Conservation (phyloP, 2,113 vertebrate species). For the human (Homo sapiens) region GRCh38 chr15:101699501-101700000, state of each 20-base stretch:
- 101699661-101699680: background rate
- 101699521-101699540: background rate
- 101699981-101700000: background rate
- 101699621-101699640: background rate
- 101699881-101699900: background rate
- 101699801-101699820: background rate
- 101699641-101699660: background rate
- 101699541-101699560: background rate
- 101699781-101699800: background rate
- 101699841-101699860: background rate
- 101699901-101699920: background rate
- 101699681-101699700: no score
- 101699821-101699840: background rate
- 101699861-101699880: background rate
- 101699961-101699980: background rate
- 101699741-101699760: fast-evolving
- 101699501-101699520: background rate
- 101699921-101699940: background rate
- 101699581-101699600: background rate
- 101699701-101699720: fast-evolving
- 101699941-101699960: background rate
- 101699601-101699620: background rate
- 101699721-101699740: background rate
- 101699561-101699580: background rate
- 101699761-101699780: background rate